Conservation (phyloP, 2,113 vertebrate species). For the Centrocercus urophasianus region DNA sequence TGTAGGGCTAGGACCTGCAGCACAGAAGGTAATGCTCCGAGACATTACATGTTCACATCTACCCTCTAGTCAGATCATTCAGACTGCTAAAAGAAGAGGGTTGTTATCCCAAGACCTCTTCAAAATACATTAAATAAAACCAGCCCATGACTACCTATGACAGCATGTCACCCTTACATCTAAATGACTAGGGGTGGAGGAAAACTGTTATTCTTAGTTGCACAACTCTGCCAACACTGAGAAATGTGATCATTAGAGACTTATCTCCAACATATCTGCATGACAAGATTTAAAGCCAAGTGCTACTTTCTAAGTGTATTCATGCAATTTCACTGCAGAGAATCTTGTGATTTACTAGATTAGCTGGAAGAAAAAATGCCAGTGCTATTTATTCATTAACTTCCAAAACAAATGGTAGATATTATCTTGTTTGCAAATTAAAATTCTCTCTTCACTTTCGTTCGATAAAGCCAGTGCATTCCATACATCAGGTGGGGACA, state of each 20-base stretch:
- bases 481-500: neutral
- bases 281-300: neutral
- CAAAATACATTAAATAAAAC: neutral
- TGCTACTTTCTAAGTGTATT: neutral
- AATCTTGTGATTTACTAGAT: conserved; percentile 3
- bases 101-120: neutral
- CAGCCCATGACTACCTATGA: neutral
- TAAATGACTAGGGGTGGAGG: neutral
- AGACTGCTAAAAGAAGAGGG: neutral
- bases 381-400: neutral
- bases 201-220: neutral
- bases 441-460: neutral
- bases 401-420: neutral
- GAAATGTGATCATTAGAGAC: neutral
- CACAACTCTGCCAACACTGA: neutral
- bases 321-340: neutral
- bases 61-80: neutral
- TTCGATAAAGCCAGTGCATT: neutral
- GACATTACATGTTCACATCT: neutral
- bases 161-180: neutral
- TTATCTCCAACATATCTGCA: neutral
- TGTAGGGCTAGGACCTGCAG: neutral
- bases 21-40: neutral
- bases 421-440: neutral
- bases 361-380: neutral